Evolutionary conservation across 2,888 invertebrate species (phyloP).

Genomic region (Drosophila mimica): DNA sequence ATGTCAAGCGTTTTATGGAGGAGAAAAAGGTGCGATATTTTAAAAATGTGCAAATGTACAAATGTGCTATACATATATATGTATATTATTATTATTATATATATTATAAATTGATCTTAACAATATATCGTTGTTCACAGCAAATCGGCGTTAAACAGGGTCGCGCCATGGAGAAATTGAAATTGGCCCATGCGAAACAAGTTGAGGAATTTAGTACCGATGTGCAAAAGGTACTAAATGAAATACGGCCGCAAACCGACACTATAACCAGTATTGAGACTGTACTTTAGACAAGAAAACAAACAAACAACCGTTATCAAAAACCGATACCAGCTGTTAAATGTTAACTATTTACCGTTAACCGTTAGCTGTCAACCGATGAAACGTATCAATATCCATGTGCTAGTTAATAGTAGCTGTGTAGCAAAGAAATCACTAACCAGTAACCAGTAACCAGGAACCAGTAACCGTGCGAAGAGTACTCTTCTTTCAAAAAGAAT

Average conservation of each 20-base stretch:
- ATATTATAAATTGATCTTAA: conserved; percentile 23
- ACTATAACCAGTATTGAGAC: conserved; percentile 84
- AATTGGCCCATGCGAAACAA: conserved; percentile 96
- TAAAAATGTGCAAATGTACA: background rate
- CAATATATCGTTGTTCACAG: conserved; percentile 78
- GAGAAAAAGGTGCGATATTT: conserved; percentile 90
- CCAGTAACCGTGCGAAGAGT: conserved; percentile 26
- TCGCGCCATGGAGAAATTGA: conserved; percentile 96
- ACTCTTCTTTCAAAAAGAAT: conserved; percentile 3
- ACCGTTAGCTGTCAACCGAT: conserved; percentile 37
- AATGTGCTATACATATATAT: background rate
- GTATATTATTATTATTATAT: background rate
- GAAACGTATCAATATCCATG: conserved; percentile 23
- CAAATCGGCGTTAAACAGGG: conserved; percentile 94
- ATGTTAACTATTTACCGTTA: conserved; percentile 20
- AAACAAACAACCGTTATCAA: conserved; percentile 14
- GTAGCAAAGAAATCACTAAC: conserved; percentile 28
- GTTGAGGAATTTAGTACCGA: conserved; percentile 94
- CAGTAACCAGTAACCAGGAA: conserved; percentile 28
- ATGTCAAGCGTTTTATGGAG: conserved; percentile 98
- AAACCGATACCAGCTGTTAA: conserved; percentile 10
- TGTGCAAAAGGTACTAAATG: conserved; percentile 90
- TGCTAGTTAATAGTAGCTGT: conserved; percentile 47
- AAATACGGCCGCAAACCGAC: conserved; percentile 76
- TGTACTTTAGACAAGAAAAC: conserved; percentile 81